Conservation (phyloP, 2,797 vertebrate species). For the Lepus oiostolus region DNA sequence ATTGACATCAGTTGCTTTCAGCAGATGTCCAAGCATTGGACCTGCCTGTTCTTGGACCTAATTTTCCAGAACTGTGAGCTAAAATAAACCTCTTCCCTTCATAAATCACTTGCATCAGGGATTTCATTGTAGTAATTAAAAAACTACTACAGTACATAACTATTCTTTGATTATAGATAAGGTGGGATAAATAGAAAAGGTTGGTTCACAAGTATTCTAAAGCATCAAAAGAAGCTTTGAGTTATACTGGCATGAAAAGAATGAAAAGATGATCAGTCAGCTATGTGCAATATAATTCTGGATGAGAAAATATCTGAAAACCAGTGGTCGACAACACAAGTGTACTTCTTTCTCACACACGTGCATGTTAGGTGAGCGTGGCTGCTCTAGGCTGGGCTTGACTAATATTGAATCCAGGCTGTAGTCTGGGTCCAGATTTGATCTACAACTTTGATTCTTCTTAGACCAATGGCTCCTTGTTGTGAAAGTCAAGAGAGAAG, state of each 20-base stretch:
- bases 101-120: no score
- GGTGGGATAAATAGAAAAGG: not conserved
- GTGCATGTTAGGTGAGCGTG: not conserved
- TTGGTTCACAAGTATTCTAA: not conserved
- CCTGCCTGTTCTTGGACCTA: no score
- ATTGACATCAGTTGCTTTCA: no score
- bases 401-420: not conserved
- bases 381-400: not conserved
- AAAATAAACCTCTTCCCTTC: no score
- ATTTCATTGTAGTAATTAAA: no score
- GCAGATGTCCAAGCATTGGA: no score
- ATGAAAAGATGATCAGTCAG: not conserved
- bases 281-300: not conserved
- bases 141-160: not conserved
- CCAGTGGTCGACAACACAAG: not conserved
- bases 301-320: not conserved
- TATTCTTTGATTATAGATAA: not conserved
- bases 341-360: not conserved
- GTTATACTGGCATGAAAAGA: not conserved
- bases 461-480: not conserved
- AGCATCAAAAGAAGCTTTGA: not conserved
- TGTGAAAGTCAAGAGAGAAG: not conserved
- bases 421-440: not conserved
- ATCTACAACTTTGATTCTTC: not conserved
- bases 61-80: no score